Percentiles rank a stretch among this genome's conserved stretches.
These are phyloP conservation scores for Lasioglossum zephyrum DNA, from an alignment of 2,888 invertebrate species.

Conservation along the genomic window DNA sequence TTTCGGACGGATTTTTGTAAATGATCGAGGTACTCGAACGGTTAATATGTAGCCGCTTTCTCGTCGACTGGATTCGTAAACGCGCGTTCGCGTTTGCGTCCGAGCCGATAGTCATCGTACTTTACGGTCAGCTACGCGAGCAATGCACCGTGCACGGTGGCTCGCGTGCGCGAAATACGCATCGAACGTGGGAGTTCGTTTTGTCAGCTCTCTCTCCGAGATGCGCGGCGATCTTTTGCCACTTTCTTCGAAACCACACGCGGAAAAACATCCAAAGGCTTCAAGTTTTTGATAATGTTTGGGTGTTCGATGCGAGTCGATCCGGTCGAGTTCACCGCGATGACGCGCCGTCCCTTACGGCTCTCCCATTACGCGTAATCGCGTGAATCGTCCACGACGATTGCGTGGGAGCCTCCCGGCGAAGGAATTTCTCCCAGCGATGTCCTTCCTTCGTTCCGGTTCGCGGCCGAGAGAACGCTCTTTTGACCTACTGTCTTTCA, in stretches of 20 bases:
- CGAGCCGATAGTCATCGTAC: constrained; percentile 39
- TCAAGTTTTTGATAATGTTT: neutral
- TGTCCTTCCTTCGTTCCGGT: constrained; percentile 61
- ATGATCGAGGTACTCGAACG: neutral
- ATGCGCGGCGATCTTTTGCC: neutral
- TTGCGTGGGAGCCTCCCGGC: constrained; percentile 58
- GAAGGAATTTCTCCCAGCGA: constrained; percentile 56
- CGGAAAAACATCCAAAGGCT: neutral
- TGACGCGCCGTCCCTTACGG: neutral
- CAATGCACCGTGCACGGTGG: constrained; percentile 41
- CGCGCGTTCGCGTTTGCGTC: constrained; percentile 5
- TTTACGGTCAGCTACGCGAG: constrained; percentile 55
- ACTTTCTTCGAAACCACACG: neutral
- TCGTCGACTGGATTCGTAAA: constrained; percentile 40
- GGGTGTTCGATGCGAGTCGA: neutral
- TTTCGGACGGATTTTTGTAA: neutral
- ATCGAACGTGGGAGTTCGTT: constrained; percentile 40
- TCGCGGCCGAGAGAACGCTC: constrained; percentile 51
- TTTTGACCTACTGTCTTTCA: constrained; percentile 65
- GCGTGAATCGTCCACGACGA: constrained; percentile 30
- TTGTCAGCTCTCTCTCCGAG: neutral
- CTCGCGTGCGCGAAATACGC: constrained; percentile 52
- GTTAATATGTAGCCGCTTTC: constrained; percentile 75
- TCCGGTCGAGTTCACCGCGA: neutral
- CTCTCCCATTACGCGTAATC: constrained; percentile 25